Evolutionary conservation across 2,888 invertebrate species (phyloP).

Genomic region (Scaptomyza caliginosa): DNA sequence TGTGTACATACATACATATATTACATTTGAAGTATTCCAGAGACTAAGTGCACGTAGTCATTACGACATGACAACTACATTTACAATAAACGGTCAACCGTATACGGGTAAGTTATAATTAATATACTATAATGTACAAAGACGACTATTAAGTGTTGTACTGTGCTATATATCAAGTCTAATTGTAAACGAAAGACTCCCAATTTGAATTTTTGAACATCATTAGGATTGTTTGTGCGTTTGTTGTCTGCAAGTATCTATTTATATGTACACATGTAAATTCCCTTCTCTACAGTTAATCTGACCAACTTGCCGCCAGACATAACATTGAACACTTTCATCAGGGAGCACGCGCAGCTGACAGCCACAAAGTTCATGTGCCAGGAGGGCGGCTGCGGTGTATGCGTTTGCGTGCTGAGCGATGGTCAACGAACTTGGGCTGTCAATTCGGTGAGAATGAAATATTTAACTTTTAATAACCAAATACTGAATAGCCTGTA

Average conservation of each 20-base stretch:
- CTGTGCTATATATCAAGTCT: background rate
- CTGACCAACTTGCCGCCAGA: constrained; percentile 81
- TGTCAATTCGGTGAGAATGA: constrained; percentile 86
- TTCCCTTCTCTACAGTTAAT: constrained; percentile 54
- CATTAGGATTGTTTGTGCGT: no score
- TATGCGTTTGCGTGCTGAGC: constrained; percentile 85
- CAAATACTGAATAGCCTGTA: no score
- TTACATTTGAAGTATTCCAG: background rate
- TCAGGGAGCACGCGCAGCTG: constrained; percentile 86
- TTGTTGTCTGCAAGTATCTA: background rate
- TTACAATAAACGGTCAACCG: constrained; percentile 72
- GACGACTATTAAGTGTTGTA: background rate
- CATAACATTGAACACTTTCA: constrained; percentile 87
- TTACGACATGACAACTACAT: constrained; percentile 64
- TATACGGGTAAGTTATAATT: constrained; percentile 63
- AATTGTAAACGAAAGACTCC: no score
- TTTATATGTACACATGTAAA: background rate
- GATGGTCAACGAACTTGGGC: constrained; percentile 85
- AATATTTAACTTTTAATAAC: no score
- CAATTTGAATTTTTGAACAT: no score
- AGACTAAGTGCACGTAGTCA: constrained; percentile 1
- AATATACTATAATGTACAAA: background rate
- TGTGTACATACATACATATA: background rate
- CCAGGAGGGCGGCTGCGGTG: constrained; percentile 88
- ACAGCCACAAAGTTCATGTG: constrained; percentile 89